Conservation (phyloP, 2,888 invertebrate species). For the Lasius platythorax region DNA sequence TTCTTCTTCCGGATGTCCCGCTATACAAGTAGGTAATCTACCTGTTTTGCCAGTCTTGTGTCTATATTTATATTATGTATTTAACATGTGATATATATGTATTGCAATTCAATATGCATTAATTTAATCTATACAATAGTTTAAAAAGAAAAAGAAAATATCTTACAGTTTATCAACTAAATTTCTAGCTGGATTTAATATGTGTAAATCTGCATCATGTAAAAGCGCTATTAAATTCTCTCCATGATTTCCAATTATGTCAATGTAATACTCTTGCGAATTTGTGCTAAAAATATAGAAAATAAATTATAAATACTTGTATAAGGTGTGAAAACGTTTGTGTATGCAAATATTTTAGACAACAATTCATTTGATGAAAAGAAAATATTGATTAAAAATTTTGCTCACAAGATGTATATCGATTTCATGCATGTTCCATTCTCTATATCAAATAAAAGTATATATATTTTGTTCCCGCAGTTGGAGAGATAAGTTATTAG, state of each 20-base stretch:
- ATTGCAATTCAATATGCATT: background rate
- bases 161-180: constrained; percentile 78
- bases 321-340: background rate
- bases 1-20: constrained; percentile 89
- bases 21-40: constrained; percentile 88
- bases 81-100: constrained; percentile 1
- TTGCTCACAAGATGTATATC: constrained; percentile 65
- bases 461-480: constrained; percentile 53
- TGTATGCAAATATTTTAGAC: background rate
- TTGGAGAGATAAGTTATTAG: constrained; percentile 77
- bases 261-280: constrained; percentile 80
- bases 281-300: constrained; percentile 52
- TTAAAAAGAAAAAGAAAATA: background rate
- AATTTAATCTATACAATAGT: background rate
- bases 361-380: background rate
- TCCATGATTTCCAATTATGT: constrained; percentile 82
- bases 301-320: constrained; percentile 1
- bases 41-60: constrained; percentile 77
- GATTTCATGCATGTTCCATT: constrained; percentile 75
- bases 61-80: constrained; percentile 47
- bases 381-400: background rate
- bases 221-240: constrained; percentile 82
- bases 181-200: constrained; percentile 79
- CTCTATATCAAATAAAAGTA: constrained; percentile 78
- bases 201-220: constrained; percentile 78